Conservation (phyloP, 2,888 invertebrate species). For the Aphidius colemani region DNA sequence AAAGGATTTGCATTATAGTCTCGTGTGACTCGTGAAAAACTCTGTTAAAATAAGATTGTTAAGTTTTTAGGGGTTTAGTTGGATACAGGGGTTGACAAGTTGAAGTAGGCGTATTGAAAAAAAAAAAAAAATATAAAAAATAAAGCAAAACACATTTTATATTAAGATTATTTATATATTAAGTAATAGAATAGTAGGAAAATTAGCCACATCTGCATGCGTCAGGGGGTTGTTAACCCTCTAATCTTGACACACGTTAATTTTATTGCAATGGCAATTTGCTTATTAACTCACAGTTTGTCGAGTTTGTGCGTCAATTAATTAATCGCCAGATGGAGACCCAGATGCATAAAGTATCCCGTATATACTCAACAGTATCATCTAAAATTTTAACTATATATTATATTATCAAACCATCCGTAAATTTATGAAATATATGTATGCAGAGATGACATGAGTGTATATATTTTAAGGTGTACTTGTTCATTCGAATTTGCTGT, state of each 20-base stretch:
- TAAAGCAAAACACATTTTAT: constrained; percentile 10
- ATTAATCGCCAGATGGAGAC: constrained; percentile 48
- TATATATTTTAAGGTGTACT: too few relatives aligned
- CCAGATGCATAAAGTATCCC: not conserved
- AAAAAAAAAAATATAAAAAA: constrained; percentile 12
- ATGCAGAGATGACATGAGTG: too few relatives aligned
- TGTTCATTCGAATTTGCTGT: too few relatives aligned
- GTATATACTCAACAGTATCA: not conserved
- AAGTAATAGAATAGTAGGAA: constrained; percentile 31
- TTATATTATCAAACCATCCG: not conserved
- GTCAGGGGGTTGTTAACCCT: constrained; percentile 37
- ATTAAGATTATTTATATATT: constrained; percentile 6
- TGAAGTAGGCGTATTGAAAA: constrained; percentile 3
- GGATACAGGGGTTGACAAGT: not conserved
- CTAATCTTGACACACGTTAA: constrained; percentile 40
- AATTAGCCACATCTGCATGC: constrained; percentile 59
- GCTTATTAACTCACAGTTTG: constrained; percentile 61
- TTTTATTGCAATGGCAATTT: constrained; percentile 60
- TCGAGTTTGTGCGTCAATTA: constrained; percentile 54
- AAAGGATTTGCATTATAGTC: constrained; percentile 59
- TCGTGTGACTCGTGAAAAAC: constrained; percentile 19
- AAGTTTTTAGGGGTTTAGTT: constrained; percentile 11
- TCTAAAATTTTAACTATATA: not conserved
- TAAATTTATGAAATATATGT: too few relatives aligned
- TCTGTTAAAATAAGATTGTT: not conserved